These are phyloP conservation scores for Acleris emargana DNA, from an alignment of 2,888 invertebrate species.

Conservation along the genomic window DNA sequence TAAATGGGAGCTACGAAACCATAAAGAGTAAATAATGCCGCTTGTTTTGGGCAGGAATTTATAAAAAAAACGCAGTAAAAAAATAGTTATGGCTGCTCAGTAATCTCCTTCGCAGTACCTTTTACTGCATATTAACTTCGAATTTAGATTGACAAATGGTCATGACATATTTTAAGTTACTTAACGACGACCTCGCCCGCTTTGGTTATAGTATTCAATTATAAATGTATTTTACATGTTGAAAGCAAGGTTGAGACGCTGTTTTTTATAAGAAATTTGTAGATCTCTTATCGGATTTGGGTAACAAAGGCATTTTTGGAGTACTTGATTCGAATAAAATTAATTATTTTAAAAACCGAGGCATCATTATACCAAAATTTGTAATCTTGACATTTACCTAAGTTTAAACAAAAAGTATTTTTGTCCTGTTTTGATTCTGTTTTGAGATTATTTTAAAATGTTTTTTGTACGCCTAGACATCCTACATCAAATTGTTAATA, in stretches of 20 bases:
- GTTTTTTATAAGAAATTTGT: neutral
- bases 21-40: too few relatives aligned
- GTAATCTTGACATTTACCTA: neutral
- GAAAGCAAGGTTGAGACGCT: slow-evolving; percentile 26
- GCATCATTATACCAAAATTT: too few relatives aligned
- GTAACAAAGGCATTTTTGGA: too few relatives aligned
- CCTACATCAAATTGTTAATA: too few relatives aligned
- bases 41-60: too few relatives aligned
- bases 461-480: too few relatives aligned
- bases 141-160: slow-evolving; percentile 14
- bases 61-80: too few relatives aligned
- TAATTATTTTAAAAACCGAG: too few relatives aligned
- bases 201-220: slow-evolving; percentile 19
- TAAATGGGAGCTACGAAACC: too few relatives aligned
- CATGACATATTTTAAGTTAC: slow-evolving; percentile 18
- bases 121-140: neutral
- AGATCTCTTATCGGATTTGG: too few relatives aligned
- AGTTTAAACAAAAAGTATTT: neutral
- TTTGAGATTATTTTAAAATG: neutral
- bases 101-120: neutral
- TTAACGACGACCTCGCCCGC: slow-evolving; percentile 22
- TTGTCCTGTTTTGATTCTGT: neutral
- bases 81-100: neutral
- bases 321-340: too few relatives aligned
- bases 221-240: slow-evolving; percentile 1